These are phyloP conservation scores for Mesocentrotus franciscanus DNA, from an alignment of 53 echinoderm and acorn worm species.

Conservation along the genomic window DNA sequence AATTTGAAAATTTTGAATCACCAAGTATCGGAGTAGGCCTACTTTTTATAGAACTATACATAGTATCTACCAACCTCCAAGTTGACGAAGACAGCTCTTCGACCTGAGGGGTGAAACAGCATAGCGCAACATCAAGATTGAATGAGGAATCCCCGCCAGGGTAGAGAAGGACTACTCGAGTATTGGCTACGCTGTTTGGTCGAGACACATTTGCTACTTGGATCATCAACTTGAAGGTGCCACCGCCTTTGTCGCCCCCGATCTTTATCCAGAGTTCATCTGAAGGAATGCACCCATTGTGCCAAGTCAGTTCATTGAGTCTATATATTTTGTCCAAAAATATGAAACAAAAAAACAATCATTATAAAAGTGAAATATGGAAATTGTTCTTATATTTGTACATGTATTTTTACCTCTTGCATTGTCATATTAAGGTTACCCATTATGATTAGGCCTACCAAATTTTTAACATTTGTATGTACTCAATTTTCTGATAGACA, in stretches of 20 bases:
- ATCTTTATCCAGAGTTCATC: constrained; percentile 37
- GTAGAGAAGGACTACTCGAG: constrained; percentile 27
- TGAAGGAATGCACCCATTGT: constrained; percentile 22
- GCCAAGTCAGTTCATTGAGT: constrained; percentile 46
- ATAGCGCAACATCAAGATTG: constrained; percentile 32
- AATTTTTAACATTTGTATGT: too few species aligned
- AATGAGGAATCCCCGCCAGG: constrained; percentile 29
- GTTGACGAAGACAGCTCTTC: constrained; percentile 22
- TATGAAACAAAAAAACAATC: too few species aligned
- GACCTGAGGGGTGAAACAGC: neutral
- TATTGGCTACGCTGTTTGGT: constrained; percentile 40
- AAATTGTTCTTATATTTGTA: too few species aligned
- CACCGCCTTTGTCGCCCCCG: constrained; percentile 45
- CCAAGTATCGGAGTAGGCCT: neutral
- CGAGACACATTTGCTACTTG: neutral
- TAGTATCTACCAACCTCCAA: constrained; percentile 15
- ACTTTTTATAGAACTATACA: too few species aligned
- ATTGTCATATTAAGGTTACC: too few species aligned
- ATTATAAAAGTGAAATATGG: too few species aligned
- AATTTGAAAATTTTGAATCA: neutral
- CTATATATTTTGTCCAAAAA: neutral
- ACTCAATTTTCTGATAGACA: too few species aligned
- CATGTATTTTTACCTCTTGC: too few species aligned
- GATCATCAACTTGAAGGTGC: constrained; percentile 44
- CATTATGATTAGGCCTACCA: too few species aligned